A percentile compares a stretch with the other conserved stretches of the same genome.
phyloP scores from a whole-genome alignment of 2,113 vertebrate genomes.

The Montifringilla adamsi region DNA sequence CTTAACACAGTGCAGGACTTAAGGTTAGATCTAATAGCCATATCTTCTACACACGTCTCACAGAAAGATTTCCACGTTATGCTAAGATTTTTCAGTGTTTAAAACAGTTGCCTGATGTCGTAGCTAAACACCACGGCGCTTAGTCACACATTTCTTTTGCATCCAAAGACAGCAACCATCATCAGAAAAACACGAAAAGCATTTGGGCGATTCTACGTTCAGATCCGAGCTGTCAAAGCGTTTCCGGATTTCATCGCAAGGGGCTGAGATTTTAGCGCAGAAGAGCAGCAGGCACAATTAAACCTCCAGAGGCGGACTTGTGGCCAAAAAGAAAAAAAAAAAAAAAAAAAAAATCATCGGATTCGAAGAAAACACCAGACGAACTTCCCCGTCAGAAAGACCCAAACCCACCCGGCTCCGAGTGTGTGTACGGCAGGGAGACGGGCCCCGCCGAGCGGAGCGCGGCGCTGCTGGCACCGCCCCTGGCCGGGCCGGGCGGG shows the following conservation, averaged over 20 bases:
- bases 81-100: neutral
- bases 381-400: fast-evolving
- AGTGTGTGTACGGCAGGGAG: fast-evolving
- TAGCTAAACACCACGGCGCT: neutral
- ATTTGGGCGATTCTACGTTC: neutral
- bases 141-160: neutral
- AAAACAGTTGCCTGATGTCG: neutral
- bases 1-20: neutral
- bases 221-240: neutral
- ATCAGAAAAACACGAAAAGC: neutral
- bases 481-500: neutral
- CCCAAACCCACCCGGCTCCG: fast-evolving
- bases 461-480: neutral
- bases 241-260: neutral
- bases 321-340: neutral
- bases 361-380: neutral
- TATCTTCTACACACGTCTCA: fast-evolving
- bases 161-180: neutral
- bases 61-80: neutral
- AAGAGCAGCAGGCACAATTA: neutral
- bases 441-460: neutral
- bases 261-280: neutral
- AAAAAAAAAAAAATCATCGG: too few species aligned
- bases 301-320: neutral
- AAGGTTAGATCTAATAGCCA: fast-evolving